phyloP scores from a whole-genome alignment of 2,888 invertebrate genomes.

The Leucophenga maculata region DNA sequence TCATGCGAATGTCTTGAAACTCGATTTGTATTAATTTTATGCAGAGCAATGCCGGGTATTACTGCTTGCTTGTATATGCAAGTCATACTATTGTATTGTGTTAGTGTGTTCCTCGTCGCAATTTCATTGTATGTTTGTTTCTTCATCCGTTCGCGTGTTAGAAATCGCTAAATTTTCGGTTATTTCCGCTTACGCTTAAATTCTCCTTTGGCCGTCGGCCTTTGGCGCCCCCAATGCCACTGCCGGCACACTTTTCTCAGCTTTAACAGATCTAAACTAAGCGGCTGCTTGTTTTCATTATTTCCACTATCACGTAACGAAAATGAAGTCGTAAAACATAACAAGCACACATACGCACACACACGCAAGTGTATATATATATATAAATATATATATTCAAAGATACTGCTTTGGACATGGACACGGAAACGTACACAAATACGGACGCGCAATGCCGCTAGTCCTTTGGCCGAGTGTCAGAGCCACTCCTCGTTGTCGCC shows the following conservation, averaged over 20 bases:
- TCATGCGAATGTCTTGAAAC: no score
- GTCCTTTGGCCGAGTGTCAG: not conserved
- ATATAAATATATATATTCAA: no score
- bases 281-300: conserved; percentile 52
- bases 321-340: conserved; percentile 61
- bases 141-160: conserved; percentile 49
- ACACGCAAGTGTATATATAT: no score
- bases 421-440: not conserved
- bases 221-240: not conserved
- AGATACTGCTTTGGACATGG: no score
- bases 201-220: conserved; percentile 53
- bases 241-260: not conserved
- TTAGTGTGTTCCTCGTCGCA: conserved; percentile 34
- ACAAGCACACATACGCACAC: not conserved
- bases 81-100: conserved; percentile 11
- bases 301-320: conserved; percentile 61
- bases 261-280: conserved; percentile 29
- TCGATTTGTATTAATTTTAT: no score
- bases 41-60: no score
- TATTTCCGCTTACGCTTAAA: conserved; percentile 64
- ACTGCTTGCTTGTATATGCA: not conserved
- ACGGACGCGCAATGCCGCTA: conserved; percentile 19
- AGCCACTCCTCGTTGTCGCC: no score
- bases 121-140: conserved; percentile 31
- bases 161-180: conserved; percentile 46